Conservation (phyloP, 2,113 vertebrate genomes). For the Isurus oxyrinchus region DNA sequence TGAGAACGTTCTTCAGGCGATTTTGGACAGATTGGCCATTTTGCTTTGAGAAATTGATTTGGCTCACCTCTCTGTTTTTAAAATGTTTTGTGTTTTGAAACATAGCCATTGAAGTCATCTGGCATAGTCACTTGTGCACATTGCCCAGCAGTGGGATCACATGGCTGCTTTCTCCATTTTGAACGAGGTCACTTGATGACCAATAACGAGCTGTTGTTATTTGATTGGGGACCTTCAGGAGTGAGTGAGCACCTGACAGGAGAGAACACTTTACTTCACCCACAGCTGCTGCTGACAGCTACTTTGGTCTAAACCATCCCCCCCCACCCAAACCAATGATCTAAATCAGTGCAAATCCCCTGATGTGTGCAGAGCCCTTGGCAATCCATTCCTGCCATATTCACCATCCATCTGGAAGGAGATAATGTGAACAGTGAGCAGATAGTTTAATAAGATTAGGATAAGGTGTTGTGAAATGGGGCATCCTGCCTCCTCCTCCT, state of each 20-base stretch:
- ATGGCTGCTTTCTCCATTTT: neutral
- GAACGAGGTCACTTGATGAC: neutral
- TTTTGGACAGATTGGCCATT: neutral
- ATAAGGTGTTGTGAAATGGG: slow-evolving; percentile 6
- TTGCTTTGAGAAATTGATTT: neutral
- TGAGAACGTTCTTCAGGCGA: neutral
- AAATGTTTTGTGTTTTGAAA: neutral
- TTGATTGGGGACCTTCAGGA: neutral
- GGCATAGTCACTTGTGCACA: neutral
- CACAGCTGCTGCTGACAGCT: neutral
- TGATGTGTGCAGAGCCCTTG: neutral
- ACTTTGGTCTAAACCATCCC: neutral
- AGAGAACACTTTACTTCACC: neutral
- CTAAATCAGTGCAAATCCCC: slow-evolving; percentile 11
- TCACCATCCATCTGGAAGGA: slow-evolving; percentile 20
- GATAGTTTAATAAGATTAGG: slow-evolving; percentile 28
- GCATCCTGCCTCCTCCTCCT: neutral
- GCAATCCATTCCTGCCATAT: neutral
- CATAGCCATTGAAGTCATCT: neutral
- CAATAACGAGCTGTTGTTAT: neutral
- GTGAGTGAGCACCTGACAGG: neutral
- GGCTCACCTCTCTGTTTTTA: neutral
- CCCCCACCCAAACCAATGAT: neutral
- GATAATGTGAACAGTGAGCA: slow-evolving; percentile 14
- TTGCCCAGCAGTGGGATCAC: neutral